A percentile compares a stretch with the other conserved stretches of the same genome.
These are phyloP conservation scores for Diachasmimorpha longicaudata DNA, from an alignment of 1,140 invertebrate genomes.

Conservation along the genomic window DNA sequence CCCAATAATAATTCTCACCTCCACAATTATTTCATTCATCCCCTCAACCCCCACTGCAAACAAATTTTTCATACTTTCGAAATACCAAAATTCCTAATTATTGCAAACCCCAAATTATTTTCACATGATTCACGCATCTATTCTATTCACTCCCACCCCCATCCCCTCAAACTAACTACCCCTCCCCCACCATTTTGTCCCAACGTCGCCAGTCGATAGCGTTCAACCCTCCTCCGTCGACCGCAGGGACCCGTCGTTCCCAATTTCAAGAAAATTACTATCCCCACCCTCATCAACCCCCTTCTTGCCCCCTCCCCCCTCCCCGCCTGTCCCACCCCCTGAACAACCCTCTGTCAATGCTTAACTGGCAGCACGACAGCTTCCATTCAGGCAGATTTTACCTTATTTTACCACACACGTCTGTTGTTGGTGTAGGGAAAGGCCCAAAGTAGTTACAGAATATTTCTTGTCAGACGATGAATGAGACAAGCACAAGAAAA, in stretches of 20 bases:
- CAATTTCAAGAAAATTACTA: conserved; percentile 19
- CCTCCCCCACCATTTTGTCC: conserved; percentile 19
- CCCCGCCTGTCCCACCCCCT: not conserved
- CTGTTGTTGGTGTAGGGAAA: not conserved
- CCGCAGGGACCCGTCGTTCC: conserved; percentile 14
- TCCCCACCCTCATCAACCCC: conserved; percentile 1
- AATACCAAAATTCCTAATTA: conserved; percentile 63
- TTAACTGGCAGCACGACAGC: not conserved
- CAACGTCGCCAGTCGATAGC: conserved; percentile 45
- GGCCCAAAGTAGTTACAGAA: not conserved
- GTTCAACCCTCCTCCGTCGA: conserved; percentile 7
- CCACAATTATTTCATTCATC: too few species aligned
- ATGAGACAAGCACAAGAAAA: not conserved
- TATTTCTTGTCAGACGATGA: not conserved
- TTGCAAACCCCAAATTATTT: conserved; percentile 62
- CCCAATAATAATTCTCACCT: too few species aligned
- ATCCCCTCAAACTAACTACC: not conserved
- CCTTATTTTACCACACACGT: conserved; percentile 11
- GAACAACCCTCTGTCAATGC: not conserved
- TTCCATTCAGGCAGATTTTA: conserved; percentile 12
- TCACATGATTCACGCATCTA: conserved; percentile 44
- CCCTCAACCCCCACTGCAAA: too few species aligned
- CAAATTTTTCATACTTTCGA: conserved; percentile 52
- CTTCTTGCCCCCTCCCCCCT: too few species aligned
- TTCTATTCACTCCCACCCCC: conserved; percentile 29